phyloP scores from a whole-genome alignment of 30 jellyfish, hydroid and myxozoan genomes.

The Chrysaora quinquecirrha region DNA sequence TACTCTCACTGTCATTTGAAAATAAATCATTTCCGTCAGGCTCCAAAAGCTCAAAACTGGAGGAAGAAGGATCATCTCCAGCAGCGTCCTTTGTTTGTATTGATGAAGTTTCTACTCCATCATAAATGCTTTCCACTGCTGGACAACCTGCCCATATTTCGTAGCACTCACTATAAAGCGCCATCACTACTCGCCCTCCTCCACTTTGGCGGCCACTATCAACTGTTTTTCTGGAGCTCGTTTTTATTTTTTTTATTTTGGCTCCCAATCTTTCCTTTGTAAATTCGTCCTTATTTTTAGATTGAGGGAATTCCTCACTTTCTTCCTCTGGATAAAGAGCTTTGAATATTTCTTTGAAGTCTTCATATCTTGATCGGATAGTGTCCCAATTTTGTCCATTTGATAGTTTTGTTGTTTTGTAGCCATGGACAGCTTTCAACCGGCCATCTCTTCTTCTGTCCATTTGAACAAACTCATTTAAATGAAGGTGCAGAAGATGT shows the following conservation, averaged over 20 bases:
- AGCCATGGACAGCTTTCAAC: constrained; percentile 17
- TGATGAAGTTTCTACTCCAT: constrained; percentile 4
- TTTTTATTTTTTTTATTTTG: constrained; percentile 16
- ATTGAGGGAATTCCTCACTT: constrained; percentile 15
- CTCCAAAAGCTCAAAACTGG: neutral
- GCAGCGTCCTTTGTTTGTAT: neutral
- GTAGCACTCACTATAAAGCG: constrained; percentile 8
- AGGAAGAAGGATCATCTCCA: neutral
- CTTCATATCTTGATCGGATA: constrained; percentile 15
- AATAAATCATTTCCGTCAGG: neutral
- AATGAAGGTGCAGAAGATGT: too few relatives aligned
- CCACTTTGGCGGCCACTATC: constrained; percentile 41
- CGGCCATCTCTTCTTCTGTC: constrained; percentile 43
- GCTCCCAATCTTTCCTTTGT: neutral
- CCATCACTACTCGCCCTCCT: constrained; percentile 12
- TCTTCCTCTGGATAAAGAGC: constrained; percentile 16
- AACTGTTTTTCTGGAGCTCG: constrained; percentile 25
- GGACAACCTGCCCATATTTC: constrained; percentile 54
- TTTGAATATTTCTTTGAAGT: neutral
- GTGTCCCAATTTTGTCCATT: constrained; percentile 31
- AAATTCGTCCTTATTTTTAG: neutral
- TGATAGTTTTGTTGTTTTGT: constrained; percentile 8
- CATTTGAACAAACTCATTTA: too few relatives aligned
- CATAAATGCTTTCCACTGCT: constrained; percentile 27
- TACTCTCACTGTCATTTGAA: neutral